phyloP scores from a whole-genome alignment of 2,888 invertebrate genomes.

The Dione juno region DNA sequence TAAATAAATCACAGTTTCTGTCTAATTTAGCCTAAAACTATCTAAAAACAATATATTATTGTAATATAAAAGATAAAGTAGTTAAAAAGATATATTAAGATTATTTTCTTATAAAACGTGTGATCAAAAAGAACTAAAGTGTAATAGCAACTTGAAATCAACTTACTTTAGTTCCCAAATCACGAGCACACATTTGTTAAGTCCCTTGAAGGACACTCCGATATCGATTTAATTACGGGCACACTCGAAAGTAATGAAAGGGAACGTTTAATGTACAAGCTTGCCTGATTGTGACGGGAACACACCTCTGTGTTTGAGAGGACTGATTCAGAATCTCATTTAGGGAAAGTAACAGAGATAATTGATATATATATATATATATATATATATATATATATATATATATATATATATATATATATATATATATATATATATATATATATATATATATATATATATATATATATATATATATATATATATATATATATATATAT shows the following conservation, averaged over 20 bases:
- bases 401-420: too few species aligned
- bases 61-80: not conserved
- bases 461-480: too few species aligned
- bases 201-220: conserved; percentile 52
- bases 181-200: conserved; percentile 35
- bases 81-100: too few species aligned
- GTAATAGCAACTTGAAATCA: conserved; percentile 5
- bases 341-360: not conserved
- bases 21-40: too few species aligned
- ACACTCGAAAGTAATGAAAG: conserved; percentile 64
- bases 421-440: too few species aligned
- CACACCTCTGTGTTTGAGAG: conserved; percentile 49
- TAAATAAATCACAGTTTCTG: too few species aligned
- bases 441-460: too few species aligned
- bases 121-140: not conserved
- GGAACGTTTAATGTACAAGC: conserved; percentile 60
- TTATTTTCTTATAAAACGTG: not conserved
- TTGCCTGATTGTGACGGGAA: conserved; percentile 61
- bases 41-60: too few species aligned
- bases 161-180: conserved; percentile 20
- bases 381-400: too few species aligned
- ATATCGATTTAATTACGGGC: conserved; percentile 59
- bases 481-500: too few species aligned
- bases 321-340: conserved; percentile 8
- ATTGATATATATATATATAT: not conserved